Evolutionary conservation across 2,888 invertebrate species (phyloP).

Genomic region (Temnothorax ravouxi): DNA sequence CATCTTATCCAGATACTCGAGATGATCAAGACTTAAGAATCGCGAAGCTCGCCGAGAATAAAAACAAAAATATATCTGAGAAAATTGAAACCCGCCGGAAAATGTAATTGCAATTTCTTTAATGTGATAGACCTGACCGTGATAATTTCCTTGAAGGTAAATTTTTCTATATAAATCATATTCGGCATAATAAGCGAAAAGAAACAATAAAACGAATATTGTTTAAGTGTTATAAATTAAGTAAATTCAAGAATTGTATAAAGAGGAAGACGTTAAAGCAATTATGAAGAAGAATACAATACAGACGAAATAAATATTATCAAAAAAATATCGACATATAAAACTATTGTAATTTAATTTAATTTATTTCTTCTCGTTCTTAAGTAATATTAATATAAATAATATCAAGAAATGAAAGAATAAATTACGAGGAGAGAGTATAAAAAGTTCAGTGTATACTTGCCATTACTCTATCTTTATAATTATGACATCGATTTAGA

Average conservation of each 20-base stretch:
- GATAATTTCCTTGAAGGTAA: not conserved
- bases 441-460: not conserved
- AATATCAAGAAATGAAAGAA: not conserved
- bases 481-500: slow-evolving; percentile 71
- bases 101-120: not conserved
- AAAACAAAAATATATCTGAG: slow-evolving; percentile 5
- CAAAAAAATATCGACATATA: not conserved
- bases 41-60: not conserved
- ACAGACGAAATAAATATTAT: not conserved
- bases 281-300: not conserved
- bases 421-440: not conserved
- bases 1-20: not conserved
- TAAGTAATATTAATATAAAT: slow-evolving; percentile 4
- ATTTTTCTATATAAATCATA: not conserved
- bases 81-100: slow-evolving; percentile 12
- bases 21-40: slow-evolving; percentile 29
- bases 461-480: slow-evolving; percentile 40
- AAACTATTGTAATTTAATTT: not conserved
- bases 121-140: not conserved
- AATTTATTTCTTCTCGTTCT: not conserved
- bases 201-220: not conserved
- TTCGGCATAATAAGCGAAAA: not conserved
- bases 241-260: slow-evolving; percentile 5
- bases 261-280: not conserved
- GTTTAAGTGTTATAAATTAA: not conserved